These are phyloP conservation scores for Enteromius mattozi DNA, from an alignment of 2,797 vertebrate species.

Conservation along the genomic window DNA sequence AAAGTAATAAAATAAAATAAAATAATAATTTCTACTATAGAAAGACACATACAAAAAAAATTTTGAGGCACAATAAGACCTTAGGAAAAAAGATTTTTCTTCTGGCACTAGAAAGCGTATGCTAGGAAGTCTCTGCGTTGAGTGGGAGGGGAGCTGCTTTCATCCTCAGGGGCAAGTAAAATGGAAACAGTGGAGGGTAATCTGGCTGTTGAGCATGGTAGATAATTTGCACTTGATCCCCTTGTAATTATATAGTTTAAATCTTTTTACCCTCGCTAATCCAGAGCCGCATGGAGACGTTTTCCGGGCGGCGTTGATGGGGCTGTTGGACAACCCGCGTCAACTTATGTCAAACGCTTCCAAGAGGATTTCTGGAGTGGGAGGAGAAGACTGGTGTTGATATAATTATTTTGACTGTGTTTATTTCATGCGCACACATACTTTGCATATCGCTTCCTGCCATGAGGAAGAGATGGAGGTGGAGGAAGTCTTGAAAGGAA, in stretches of 20 bases:
- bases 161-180: slow-evolving; percentile 43
- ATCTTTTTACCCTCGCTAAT: slow-evolving; percentile 88
- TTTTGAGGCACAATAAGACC: slow-evolving; percentile 82
- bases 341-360: slow-evolving; percentile 67
- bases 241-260: slow-evolving; percentile 92
- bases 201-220: slow-evolving; percentile 85
- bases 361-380: slow-evolving; percentile 61
- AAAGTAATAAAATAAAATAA: neutral
- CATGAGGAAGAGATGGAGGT: slow-evolving; percentile 57
- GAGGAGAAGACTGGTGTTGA: slow-evolving; percentile 66
- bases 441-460: slow-evolving; percentile 73
- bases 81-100: slow-evolving; percentile 82
- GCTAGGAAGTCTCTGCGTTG: slow-evolving; percentile 41
- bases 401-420: slow-evolving; percentile 74
- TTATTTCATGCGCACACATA: slow-evolving; percentile 60
- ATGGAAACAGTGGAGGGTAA: slow-evolving; percentile 78
- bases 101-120: slow-evolving; percentile 75
- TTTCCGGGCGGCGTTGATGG: slow-evolving; percentile 62
- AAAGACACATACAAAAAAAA: neutral
- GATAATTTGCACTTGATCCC: slow-evolving; percentile 92
- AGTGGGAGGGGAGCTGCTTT: slow-evolving; percentile 40
- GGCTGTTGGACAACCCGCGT: slow-evolving; percentile 67
- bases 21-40: slow-evolving; percentile 59
- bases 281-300: slow-evolving; percentile 72
- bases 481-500: slow-evolving; percentile 35